Base-by-base conservation (phyloP, 1,140 invertebrate species). In the Vollenhovia emeryi region DNA sequence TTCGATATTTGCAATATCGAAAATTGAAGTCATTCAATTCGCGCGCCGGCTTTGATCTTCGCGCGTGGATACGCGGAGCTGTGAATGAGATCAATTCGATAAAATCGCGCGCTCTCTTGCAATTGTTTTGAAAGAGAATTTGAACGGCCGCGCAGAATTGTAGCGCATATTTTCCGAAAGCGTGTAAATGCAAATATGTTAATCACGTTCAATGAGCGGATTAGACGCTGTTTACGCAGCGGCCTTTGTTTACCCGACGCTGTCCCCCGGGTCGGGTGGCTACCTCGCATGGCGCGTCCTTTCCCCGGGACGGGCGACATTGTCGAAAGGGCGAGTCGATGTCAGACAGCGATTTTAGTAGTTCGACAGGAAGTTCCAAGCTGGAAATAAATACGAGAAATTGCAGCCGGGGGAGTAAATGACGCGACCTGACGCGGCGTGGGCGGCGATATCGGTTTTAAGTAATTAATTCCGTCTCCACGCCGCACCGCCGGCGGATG, bases 401-500 rank as follows among this genome's bases (percentile, higher is more conserved):
- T 88, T 87, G 5, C n/a, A 45, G 50, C 27, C n/a, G 55, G 60
- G 55, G 52, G 50, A 73, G 62, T 62, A 73, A 88, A 84, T 55
- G 48, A 64, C 50, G 74, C 62, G 48, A 33, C 13, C 2, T 40
- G 33, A 30, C 62, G 36, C 60, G 33, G 33, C 18, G 60, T 36
- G 60, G 60, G 60, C 11, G 21, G 74, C 87, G 71, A 88, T 88
- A 88, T 88, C 82, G 86, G 86, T 88, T 88, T 69, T 88, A 88
- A 88, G 87, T 88, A 88, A 88, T 88, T 88, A 88, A 88, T 88
- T 75, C 86, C 68, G 73, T 73, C 78, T 50, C 75, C 33, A 30
- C 52, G 52, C 78, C 55, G 59, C 33, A 55, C 48, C 48, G 13
- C n/a, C 33, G 57, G 74, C 48, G 50, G 15, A 71, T 84, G 82